These are phyloP conservation scores for Drosophila aldrichi DNA, from an alignment of 2,888 invertebrate species.

Conservation along the genomic window DNA sequence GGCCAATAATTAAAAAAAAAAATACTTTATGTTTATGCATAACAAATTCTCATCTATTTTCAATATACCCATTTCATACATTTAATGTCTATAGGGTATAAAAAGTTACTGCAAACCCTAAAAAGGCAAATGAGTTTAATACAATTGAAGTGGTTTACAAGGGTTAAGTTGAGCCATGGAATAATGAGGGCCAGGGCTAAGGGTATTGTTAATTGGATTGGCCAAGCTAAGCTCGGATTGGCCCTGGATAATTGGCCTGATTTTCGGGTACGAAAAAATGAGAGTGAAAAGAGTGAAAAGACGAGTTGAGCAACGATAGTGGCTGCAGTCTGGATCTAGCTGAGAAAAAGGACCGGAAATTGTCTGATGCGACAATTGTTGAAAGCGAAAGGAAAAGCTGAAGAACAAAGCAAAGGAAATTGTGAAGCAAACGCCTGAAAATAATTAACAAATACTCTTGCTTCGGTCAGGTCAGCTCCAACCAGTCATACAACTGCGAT, in stretches of 20 bases:
- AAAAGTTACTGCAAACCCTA: conserved; percentile 12
- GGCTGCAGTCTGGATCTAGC: not conserved
- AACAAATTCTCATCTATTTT: not conserved
- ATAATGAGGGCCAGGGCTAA: conserved; percentile 42
- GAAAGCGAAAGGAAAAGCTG: not conserved
- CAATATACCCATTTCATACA: not conserved
- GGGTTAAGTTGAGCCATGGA: conserved; percentile 45
- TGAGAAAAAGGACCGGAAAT: not conserved
- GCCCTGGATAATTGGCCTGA: conserved; percentile 37
- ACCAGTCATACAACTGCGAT: too few relatives aligned
- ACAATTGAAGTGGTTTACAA: conserved; percentile 64
- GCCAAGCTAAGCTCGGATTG: conserved; percentile 30
- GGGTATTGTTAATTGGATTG: conserved; percentile 43
- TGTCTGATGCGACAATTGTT: not conserved
- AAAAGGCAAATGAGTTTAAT: conserved; percentile 64
- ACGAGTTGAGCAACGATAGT: not conserved
- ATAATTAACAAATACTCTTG: not conserved
- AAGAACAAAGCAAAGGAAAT: not conserved
- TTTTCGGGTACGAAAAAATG: conserved; percentile 9
- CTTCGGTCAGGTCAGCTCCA: not conserved
- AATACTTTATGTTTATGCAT: too few relatives aligned
- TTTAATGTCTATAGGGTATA: conserved; percentile 7
- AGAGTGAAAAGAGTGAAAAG: not conserved
- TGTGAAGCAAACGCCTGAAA: not conserved
- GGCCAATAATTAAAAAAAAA: too few relatives aligned